A percentile compares a stretch with the other conserved stretches of the same genome.
Conservation (phyloP, 2,797 vertebrate species). For the Pseudochromis fuscus region DNA sequence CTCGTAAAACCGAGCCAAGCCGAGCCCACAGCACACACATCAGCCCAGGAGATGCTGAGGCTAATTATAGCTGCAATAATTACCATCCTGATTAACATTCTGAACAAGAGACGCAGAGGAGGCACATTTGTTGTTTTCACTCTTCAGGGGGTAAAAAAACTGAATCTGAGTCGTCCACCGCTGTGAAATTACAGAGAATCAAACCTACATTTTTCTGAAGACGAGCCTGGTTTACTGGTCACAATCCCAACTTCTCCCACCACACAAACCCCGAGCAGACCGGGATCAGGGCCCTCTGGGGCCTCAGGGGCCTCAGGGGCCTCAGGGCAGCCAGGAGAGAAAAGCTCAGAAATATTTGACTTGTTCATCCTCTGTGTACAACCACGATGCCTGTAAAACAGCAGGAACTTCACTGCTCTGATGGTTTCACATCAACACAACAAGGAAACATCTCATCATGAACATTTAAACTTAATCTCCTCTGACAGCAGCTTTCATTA, state of each 20-base stretch:
- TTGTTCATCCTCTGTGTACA: too few species aligned
- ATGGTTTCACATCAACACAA: too few species aligned
- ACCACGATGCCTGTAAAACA: too few species aligned
- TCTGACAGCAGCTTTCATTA: too few species aligned
- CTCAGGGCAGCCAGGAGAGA: background rate
- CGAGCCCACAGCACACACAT: slow-evolving; percentile 18
- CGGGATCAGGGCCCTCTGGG: slow-evolving; percentile 18
- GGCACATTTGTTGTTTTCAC: too few species aligned
- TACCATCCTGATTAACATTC: slow-evolving; percentile 38
- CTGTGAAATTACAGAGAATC: slow-evolving; percentile 53
- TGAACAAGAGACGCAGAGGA: slow-evolving; percentile 9
- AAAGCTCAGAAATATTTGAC: too few species aligned
- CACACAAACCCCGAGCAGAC: slow-evolving; percentile 15
- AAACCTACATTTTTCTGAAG: slow-evolving; percentile 39
- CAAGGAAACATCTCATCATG: too few species aligned
- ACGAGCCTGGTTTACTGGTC: slow-evolving; percentile 20
- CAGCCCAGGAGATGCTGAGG: slow-evolving; percentile 15
- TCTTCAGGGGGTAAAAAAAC: background rate
- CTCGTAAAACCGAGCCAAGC: slow-evolving; percentile 17
- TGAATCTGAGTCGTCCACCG: slow-evolving; percentile 18
- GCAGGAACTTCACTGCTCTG: too few species aligned
- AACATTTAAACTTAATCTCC: too few species aligned
- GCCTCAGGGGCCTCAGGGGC: too few species aligned
- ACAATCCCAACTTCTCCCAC: slow-evolving; percentile 6
- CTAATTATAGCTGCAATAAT: slow-evolving; percentile 47